Evolutionary conservation across 2,888 invertebrate species (phyloP), one percentile per base, ranked within the genome.

Genomic region (Leptopilina drosophilae): DNA sequence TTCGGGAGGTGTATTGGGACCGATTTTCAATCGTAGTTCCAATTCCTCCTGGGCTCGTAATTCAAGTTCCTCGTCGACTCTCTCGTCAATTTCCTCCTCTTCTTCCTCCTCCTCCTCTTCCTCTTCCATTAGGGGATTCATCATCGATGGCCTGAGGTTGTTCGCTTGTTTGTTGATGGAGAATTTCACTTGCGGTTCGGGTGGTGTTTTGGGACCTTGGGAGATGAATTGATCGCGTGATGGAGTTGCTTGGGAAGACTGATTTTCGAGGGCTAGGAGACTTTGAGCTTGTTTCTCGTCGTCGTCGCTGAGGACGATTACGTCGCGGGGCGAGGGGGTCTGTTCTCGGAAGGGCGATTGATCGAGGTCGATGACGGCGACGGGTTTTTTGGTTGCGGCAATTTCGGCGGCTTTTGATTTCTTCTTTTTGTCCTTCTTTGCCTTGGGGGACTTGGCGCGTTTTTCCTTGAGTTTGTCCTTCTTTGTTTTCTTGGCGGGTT

Each of bases 351-450:
- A 97, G 8, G 97, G 97, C 79, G 97, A 97, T 84, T 96, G 94
- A 88, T 96, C 97, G 84, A 97, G 93, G 92, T 97, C 97, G 86
- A 97, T 97, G 80, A 97, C 96, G 26, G 97, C 97, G 9, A 97
- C 95, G 1, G 97, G 97, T 90, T 96, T 96, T 78, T 94, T 93
- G 78, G 94, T 94, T 9, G 93, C 93, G 6, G 93, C 92, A 59
- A 93, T 91, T 84, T 92, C 88, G 80, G 92, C 88, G 3, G 92
- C 92, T 77, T 90, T 90, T 0, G 90, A 90, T 75, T 92, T 92
- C 77, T 91, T 91, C 84, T 91, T 91, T 82, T 92, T 92, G 79
- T 91, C 91, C 80, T 91, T 92, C 81, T 90, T 91, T 73, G 82
- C 80, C 80, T 88, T 92, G 40, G 88, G 91, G 40, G 88, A 89